Evolutionary conservation across 2,888 invertebrate genomes (phyloP), one percentile per base, ranked within the genome.

Genomic region (Meloe dianella): DNA sequence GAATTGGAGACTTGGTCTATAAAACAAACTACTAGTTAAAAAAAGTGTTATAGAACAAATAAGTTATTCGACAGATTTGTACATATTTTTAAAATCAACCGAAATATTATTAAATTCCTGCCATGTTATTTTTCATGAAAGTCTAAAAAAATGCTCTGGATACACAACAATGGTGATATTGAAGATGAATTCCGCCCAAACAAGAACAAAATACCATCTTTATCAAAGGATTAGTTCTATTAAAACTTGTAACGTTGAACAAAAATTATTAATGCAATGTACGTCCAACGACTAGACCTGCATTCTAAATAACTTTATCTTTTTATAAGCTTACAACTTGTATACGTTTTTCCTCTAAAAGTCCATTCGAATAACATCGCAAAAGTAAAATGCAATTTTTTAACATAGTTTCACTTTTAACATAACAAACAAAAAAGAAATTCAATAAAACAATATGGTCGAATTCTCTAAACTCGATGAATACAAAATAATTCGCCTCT

Each of bases 151-250:
- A n/a, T n/a, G n/a, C n/a, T n/a, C n/a, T n/a, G n/a, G n/a, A n/a
- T n/a, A n/a, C n/a, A 2, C 1, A 35, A 14, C 14, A 27, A 27
- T 27, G 4, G 32, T 17, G n/a, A 47, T 6, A 47, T 47, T 47
- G 10, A 14, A 12, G 24, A 54, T 54, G 8, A 14, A 54, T 24
- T 10, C 54, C 1, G 47, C 10, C 5, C 47, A 47, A 20, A 20
- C 8, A 9, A 22, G 20, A 51, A 20, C 17, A 47, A 22, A 51
- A 20, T 51, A 22, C 0, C 22, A 5, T 22, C 22, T 51, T 22
- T 51, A 54, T n/a, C 14, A 14, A 27, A 54, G 14, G 24, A 54
- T 54, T 54, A 54, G 54, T 54, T 27, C 22, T 51, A 51, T 22
- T 51, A 22, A 22, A 51, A 22, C 22, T 51, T 51, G 51, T 22